Conservation (phyloP, 2,113 vertebrate genomes). For the Tylochromis polylepis region DNA sequence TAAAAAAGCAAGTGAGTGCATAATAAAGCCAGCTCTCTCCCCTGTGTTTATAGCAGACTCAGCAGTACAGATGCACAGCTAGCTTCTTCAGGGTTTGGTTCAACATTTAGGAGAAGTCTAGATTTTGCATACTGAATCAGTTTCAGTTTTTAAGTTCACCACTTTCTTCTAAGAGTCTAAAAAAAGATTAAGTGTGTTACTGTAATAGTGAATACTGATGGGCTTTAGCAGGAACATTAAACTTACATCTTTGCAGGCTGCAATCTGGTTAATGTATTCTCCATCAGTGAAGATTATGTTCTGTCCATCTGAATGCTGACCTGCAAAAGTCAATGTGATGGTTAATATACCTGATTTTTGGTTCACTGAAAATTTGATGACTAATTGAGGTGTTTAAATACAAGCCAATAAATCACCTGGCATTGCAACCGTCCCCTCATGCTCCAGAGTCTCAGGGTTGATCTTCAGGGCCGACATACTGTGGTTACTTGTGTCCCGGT, state of each 20-base stretch:
- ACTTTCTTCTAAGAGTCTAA: neutral
- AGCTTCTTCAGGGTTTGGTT: neutral
- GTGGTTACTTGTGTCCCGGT: constrained; percentile 92
- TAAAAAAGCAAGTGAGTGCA: neutral
- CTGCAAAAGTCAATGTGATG: constrained; percentile 55
- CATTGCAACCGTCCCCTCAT: constrained; percentile 88
- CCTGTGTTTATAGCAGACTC: neutral
- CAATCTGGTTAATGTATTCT: constrained; percentile 98
- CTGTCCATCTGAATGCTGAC: constrained; percentile 91
- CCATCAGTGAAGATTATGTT: constrained; percentile 98
- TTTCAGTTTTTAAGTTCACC: neutral
- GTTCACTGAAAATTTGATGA: neutral
- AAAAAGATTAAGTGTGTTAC: neutral
- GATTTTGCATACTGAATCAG: neutral
- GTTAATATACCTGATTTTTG: neutral
- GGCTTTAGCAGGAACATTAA: neutral
- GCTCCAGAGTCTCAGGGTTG: constrained; percentile 96
- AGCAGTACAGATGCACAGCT: neutral
- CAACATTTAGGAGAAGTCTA: neutral
- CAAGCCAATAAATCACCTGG: constrained; percentile 76
- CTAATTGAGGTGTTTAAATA: neutral
- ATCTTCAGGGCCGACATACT: constrained; percentile 92
- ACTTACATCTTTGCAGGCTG: constrained; percentile 96
- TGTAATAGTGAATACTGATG: neutral
- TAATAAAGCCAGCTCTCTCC: neutral